Evolutionary conservation across 64 coral and sea anemone species (phyloP), one percentile per base, ranked within the genome.

Genomic region (Montipora sp.): DNA sequence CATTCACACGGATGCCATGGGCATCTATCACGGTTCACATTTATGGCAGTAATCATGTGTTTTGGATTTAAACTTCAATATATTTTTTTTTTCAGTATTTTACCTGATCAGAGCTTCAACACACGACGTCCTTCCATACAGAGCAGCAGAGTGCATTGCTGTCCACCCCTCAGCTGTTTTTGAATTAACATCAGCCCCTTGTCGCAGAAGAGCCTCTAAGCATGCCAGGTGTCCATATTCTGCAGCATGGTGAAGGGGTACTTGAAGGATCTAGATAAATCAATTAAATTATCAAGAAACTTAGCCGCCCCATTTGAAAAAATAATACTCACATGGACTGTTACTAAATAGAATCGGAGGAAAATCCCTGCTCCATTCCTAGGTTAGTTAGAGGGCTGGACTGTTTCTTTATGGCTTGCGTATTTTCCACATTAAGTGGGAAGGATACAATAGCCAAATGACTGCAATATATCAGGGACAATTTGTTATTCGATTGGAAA

Each of bases 181-280:
- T 51, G 95, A 97, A 49, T 94, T 97, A 5, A 97, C 95, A 84
- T 97, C 95, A 47, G 95, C 95, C 61, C 95, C 95, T 77, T 97
- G 95, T 12, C 84, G 72, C 16, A 97, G 77, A 7, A 97, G 79
- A 14, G 95, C 95, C 69, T 97, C 95, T 80, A 97, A 88, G 81
- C 95, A 97, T 19, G 95, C 95, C 19, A 97, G 82, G 65, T 97
- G 95, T 1, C 95, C 95, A 80, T 97, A 97, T 75, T 97, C 95
- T 18, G 95, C 95, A 13, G 95, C 95, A 27, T 97, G 95, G 51
- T 97, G 95, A 27, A 97, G 88, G 13, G 95, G 95, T 15, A 97
- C 95, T 97, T 97, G 95, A 58, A 97, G 79, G 65, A 97, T 93
- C 95, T 97, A 47, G 80, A 94, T 7, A 16, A 75, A 47, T 43